Evolutionary conservation across 2,888 invertebrate species (phyloP).

Genomic region (Trachelus troglodyta): DNA sequence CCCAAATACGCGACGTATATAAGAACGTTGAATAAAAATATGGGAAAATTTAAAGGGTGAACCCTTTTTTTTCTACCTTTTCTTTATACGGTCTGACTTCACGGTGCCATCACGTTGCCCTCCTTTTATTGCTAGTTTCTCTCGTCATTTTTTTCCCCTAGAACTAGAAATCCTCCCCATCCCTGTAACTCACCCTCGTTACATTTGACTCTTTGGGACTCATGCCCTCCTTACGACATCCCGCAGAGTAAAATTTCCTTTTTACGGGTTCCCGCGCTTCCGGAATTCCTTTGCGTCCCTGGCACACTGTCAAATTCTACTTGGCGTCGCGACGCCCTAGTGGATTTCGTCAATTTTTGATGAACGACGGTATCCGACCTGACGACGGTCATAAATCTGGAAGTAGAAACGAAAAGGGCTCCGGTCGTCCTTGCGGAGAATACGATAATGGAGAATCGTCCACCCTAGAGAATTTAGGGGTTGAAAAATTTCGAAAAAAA

Average conservation of each 20-base stretch:
- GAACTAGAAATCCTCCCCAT: background rate
- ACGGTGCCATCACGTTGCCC: background rate
- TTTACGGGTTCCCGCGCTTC: background rate
- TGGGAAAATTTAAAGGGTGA: background rate
- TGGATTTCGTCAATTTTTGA: constrained; percentile 18
- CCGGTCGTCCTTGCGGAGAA: background rate
- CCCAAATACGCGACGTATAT: background rate
- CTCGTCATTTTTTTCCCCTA: background rate
- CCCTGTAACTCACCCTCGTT: background rate
- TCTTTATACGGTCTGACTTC: background rate
- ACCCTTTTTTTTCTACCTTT: background rate
- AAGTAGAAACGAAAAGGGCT: background rate
- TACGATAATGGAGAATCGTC: background rate
- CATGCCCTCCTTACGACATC: background rate
- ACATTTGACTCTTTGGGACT: background rate
- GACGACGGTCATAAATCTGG: background rate
- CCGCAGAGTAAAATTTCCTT: background rate
- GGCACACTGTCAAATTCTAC: background rate
- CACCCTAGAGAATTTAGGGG: background rate
- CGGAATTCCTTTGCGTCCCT: background rate
- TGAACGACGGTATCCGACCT: background rate
- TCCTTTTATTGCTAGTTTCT: background rate
- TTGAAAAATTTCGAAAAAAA: background rate
- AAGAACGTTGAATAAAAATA: background rate
- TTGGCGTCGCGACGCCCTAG: background rate